phyloP scores from a whole-genome alignment of 2,888 invertebrate species.

The Atrina japonica region DNA sequence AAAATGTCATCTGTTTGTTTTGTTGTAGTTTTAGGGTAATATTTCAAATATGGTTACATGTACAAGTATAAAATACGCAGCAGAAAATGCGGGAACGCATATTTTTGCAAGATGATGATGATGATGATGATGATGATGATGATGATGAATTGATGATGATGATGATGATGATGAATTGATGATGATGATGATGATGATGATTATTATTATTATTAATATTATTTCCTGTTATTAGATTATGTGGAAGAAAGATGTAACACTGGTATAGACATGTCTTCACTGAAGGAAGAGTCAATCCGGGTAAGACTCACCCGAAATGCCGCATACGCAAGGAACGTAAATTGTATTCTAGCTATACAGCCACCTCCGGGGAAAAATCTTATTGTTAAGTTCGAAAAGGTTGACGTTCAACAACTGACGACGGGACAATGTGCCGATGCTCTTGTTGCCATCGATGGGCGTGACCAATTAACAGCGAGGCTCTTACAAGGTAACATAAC shows the following conservation, averaged over 20 bases:
- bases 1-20: too few relatives aligned
- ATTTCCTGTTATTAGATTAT: constrained; percentile 21
- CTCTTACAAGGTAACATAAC: constrained; percentile 40
- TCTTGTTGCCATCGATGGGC: constrained; percentile 32
- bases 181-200: too few relatives aligned
- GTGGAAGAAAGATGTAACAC: constrained; percentile 42
- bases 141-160: too few relatives aligned
- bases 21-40: too few relatives aligned
- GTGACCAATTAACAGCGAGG: constrained; percentile 24
- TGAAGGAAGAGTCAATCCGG: constrained; percentile 31
- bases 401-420: constrained; percentile 34
- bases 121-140: too few relatives aligned
- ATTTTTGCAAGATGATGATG: too few relatives aligned
- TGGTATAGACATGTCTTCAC: constrained; percentile 25
- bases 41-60: too few relatives aligned
- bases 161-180: too few relatives aligned
- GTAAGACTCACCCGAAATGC: constrained; percentile 31
- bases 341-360: constrained; percentile 39
- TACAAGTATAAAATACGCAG: too few relatives aligned
- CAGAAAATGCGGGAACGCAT: too few relatives aligned
- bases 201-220: too few relatives aligned
- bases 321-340: constrained; percentile 31
- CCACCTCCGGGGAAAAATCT: constrained; percentile 44
- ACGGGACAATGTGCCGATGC: constrained; percentile 42
- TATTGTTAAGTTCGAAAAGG: constrained; percentile 28